Percentiles rank a stretch among this genome's conserved stretches.
Conservation (phyloP, 1,140 invertebrate genomes). For the Brachionus plicatilis region DNA sequence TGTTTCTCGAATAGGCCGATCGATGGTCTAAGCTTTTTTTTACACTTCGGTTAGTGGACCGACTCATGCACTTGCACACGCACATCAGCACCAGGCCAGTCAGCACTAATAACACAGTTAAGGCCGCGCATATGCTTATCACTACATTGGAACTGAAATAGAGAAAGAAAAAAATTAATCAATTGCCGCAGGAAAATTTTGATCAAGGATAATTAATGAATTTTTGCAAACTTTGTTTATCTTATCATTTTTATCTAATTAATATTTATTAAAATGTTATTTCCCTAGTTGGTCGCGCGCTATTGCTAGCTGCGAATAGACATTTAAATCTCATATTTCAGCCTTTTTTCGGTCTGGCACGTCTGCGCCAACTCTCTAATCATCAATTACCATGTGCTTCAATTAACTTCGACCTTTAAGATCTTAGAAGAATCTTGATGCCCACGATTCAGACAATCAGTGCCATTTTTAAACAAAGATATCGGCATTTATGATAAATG, state of each 20-base stretch:
- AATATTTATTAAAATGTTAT: conserved; percentile 13
- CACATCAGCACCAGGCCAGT: conserved; percentile 3
- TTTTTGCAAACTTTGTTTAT: neutral
- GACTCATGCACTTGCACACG: conserved; percentile 1
- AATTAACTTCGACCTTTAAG: neutral
- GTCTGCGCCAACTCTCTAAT: neutral
- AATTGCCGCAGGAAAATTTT: neutral
- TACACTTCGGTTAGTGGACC: neutral
- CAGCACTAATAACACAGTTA: neutral
- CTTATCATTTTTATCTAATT: conserved; percentile 29
- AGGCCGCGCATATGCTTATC: conserved; percentile 10
- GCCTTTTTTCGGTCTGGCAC: neutral
- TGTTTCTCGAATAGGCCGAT: neutral
- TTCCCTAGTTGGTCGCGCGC: conserved; percentile 1
- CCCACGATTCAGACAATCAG: neutral
- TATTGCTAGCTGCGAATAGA: neutral
- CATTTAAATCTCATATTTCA: conserved; percentile 35
- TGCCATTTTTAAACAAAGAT: neutral
- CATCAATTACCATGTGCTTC: neutral
- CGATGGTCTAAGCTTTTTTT: conserved; percentile 6
- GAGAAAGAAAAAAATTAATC: neutral
- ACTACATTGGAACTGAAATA: conserved; percentile 2
- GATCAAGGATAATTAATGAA: neutral
- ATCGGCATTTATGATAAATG: neutral
- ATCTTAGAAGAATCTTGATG: neutral